Conservation (phyloP, 2,888 invertebrate genomes). For the Allacma fusca region DNA sequence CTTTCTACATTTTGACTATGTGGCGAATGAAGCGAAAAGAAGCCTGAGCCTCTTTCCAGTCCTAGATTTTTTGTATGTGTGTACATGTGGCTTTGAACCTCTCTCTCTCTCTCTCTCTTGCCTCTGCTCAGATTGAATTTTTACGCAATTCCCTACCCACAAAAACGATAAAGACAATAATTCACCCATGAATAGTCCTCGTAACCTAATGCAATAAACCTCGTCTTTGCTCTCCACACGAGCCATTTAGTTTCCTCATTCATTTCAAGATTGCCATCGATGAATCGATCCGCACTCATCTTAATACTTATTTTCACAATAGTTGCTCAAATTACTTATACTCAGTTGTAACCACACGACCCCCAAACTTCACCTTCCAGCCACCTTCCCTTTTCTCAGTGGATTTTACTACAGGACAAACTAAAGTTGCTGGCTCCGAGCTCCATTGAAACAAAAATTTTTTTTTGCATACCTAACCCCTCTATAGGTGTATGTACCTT, state of each 20-base stretch:
- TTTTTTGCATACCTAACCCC: background rate
- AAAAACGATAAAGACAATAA: conserved; percentile 50
- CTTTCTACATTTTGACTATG: conserved; percentile 9
- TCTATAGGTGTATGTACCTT: too few relatives aligned
- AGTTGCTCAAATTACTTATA: conserved; percentile 4
- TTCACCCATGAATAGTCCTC: conserved; percentile 54
- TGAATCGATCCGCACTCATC: conserved; percentile 35
- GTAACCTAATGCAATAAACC: conserved; percentile 54
- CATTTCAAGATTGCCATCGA: conserved; percentile 28
- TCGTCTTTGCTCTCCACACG: conserved; percentile 43
- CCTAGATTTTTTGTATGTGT: background rate
- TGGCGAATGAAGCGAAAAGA: conserved; percentile 12
- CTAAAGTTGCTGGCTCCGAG: background rate
- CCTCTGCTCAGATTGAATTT: conserved; percentile 37
- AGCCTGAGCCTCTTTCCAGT: background rate
- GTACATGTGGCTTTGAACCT: background rate
- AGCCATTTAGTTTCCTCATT: conserved; percentile 31
- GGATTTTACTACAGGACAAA: background rate
- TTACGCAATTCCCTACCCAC: conserved; percentile 38
- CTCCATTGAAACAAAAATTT: too few relatives aligned
- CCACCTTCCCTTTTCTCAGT: background rate
- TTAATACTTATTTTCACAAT: conserved; percentile 24
- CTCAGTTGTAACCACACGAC: background rate
- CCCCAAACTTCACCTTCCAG: conserved; percentile 1
- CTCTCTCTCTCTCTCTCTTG: conserved; percentile 34